These are phyloP conservation scores for Trichonephila clavata DNA, from an alignment of 1,140 invertebrate species.

Conservation along the genomic window DNA sequence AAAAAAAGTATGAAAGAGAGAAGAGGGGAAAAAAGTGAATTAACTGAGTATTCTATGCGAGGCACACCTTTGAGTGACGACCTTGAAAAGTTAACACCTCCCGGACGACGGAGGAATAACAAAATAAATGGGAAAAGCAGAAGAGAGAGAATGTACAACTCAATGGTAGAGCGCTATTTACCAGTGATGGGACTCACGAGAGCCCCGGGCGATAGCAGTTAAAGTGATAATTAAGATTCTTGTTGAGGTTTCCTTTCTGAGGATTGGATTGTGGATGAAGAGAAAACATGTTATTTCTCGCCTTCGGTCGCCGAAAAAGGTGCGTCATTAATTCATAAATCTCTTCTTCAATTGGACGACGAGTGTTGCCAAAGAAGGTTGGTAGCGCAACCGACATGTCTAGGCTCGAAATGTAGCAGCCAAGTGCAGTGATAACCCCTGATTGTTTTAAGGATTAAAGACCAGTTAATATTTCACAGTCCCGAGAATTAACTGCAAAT, in stretches of 20 bases:
- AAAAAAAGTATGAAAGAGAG: not conserved
- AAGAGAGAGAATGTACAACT: not conserved
- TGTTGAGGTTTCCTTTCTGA: slow-evolving; percentile 29
- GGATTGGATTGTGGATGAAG: not conserved
- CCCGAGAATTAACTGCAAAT: too few relatives aligned
- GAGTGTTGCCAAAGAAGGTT: not conserved
- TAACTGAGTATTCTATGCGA: slow-evolving; percentile 14
- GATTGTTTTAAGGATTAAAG: too few relatives aligned
- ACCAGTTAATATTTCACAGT: too few relatives aligned
- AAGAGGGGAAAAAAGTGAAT: not conserved
- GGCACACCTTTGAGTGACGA: slow-evolving; percentile 29
- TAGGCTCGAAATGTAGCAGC: not conserved
- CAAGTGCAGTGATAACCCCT: not conserved
- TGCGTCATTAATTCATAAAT: not conserved
- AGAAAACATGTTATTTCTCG: slow-evolving; percentile 30
- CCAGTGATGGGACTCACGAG: not conserved
- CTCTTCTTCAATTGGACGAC: not conserved
- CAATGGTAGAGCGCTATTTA: not conserved
- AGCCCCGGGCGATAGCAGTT: not conserved
- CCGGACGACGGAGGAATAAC: not conserved
- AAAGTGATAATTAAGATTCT: slow-evolving; percentile 41
- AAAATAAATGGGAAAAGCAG: not conserved
- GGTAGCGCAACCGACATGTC: not conserved
- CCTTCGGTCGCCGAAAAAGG: not conserved
- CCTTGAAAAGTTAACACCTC: slow-evolving; percentile 40